phyloP scores from a whole-genome alignment of 2,113 vertebrate species.

The Anarhynchus alexandrinus region DNA sequence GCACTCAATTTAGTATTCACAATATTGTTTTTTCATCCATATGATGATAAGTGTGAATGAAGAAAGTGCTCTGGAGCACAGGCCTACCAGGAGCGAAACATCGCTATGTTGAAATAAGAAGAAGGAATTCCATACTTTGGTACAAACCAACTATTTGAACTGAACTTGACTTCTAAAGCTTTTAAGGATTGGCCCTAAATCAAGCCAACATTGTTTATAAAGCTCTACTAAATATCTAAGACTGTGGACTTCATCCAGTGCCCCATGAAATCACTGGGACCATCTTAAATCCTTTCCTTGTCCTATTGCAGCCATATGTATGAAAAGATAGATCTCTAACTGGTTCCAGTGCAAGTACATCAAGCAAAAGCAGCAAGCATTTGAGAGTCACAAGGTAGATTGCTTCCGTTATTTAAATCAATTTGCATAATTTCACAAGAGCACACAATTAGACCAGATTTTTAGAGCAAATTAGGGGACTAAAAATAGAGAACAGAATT shows the following conservation, averaged over 20 bases:
- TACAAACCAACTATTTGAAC: not conserved
- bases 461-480: conserved; percentile 3
- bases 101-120: not conserved
- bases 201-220: not conserved
- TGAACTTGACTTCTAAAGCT: conserved; percentile 15
- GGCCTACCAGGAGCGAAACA: not conserved
- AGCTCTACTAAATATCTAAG: not conserved
- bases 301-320: not conserved
- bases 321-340: not conserved
- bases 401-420: conserved; percentile 6
- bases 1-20: not conserved
- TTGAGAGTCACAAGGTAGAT: not conserved
- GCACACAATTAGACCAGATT: conserved; percentile 16
- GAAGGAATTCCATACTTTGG: not conserved
- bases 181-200: conserved; percentile 13
- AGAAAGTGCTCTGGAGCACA: not conserved
- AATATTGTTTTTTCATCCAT: not conserved
- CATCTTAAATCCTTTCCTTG: not conserved
- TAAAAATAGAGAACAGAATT: conserved; percentile 22
- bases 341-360: not conserved
- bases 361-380: not conserved
- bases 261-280: not conserved
- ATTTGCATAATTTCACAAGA: conserved; percentile 17
- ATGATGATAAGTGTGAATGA: not conserved
- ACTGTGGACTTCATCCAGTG: not conserved